Evolutionary conservation across 2,113 vertebrate species (phyloP), one percentile per base, ranked within the genome.

Genomic region (Tonatia bakeri): DNA sequence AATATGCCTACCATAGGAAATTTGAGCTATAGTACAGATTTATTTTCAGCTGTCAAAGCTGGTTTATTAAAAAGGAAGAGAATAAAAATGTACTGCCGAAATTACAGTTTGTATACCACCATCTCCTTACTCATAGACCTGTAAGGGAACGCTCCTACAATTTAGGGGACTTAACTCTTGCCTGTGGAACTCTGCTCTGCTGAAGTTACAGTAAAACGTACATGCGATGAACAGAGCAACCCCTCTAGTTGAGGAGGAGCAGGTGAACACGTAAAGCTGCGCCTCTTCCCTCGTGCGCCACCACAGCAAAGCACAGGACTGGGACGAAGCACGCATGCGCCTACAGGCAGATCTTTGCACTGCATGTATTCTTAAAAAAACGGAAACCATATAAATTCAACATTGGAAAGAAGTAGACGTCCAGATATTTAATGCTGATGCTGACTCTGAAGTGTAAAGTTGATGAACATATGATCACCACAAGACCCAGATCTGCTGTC

Each of bases 1-100:
- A 98, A 98, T 97, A 97, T 95, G 95, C 97, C 98, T 97, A 98
- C 97, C 92, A 85, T 67, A 95, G 98, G 97, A 98, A 98, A 97
- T 90, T 10, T 9, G 94, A 98, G 85, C 76, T 93, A 90, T 4
- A 90, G 65, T 96, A 96, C 45, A 86, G 93, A 96, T 43, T 96
- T 76, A 70, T 96, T 96, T 59, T 61, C 89, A 93, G 96, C 89
- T 97, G 52, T 67, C 91, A 92, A 47, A 97, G 52, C 24, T 90
- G 17, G 81, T 85, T 97, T 95, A 92, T 59, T 88, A 79, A 91
- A 97, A 95, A 96, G 43, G 14, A 69, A 85, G 75, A 95, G 43
- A 36, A 65, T 33, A 79, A 96, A 70, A 92, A 54, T 73, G 80
- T 43, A 84, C 73, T 91, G 73, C 54, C 75, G 50, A 91, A 67